Evolutionary conservation across 2,113 vertebrate species (phyloP), one percentile per base, ranked within the genome.

Genomic region (Paratilapia polleni): DNA sequence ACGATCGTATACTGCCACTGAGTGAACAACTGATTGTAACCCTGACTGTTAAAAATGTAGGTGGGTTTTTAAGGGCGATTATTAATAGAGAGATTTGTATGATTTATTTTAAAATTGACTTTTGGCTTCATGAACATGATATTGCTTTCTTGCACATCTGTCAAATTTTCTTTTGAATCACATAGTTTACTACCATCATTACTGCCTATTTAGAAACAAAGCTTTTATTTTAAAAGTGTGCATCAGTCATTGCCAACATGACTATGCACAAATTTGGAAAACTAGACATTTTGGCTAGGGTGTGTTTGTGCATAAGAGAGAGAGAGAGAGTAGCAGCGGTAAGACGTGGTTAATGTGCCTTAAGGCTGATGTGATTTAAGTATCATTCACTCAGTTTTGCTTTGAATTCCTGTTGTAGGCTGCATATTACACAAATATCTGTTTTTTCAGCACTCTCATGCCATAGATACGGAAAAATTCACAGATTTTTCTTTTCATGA

Each of bases 291-390:
- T 9, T 78, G n/a, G 52, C 26, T 73, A 38, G 31, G 24, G 62
- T 31, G 54, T 73, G 47, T 62, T 14, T 43, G 41, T 63, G 31
- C 17, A 28, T 34, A 26, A 24, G 17, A 54, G 26, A 60, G 22
- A 14, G 57, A 38, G 36, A 57, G 36, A 68, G 56, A 1, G 15
- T 63, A 38, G 54, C 62, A 87, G 80, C 4, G 5, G 68, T 56
- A 59, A 82, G 60, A 74, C 9, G 77, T 84, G 81, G 82, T 81
- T 82, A 79, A 92, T 89, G 92, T 95, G 93, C 94, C 93, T 94
- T 93, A 89, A 89, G 82, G 78, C 83, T 84, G 68, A 80, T 58
- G 88, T 83, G 82, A 88, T 84, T 4, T 77, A 90, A 82, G 36
- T 81, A 70, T 82, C 59, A 24, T 66, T 81, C 63, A 38, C 74